phyloP scores from a whole-genome alignment of 1,140 invertebrate genomes.

The Bombus huntii region DNA sequence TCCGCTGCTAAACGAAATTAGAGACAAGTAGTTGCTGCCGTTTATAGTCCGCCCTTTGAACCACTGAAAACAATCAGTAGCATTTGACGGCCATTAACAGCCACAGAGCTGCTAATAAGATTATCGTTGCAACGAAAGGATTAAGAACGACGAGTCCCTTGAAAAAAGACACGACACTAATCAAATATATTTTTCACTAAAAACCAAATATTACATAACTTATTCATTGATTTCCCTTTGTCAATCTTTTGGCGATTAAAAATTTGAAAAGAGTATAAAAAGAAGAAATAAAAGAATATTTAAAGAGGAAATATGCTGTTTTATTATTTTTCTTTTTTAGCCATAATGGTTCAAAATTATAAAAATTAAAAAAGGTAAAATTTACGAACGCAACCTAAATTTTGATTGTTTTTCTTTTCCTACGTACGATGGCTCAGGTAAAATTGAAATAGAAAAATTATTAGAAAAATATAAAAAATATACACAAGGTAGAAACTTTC shows the following conservation, averaged over 20 bases:
- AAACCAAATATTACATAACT: not conserved
- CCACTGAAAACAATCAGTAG: not conserved
- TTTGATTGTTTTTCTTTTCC: not conserved
- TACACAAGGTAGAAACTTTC: not conserved
- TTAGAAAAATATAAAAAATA: not conserved
- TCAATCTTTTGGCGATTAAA: not conserved
- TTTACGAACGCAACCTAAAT: not conserved
- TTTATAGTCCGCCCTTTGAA: constrained; percentile 33
- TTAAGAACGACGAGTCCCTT: not conserved
- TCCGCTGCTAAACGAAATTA: constrained; percentile 36
- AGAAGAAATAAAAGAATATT: not conserved
- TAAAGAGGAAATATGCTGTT: not conserved
- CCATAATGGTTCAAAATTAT: not conserved
- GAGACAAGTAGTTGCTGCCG: constrained; percentile 43
- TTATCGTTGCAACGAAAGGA: constrained; percentile 13
- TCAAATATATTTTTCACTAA: not conserved
- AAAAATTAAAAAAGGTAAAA: not conserved
- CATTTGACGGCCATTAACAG: constrained; percentile 6
- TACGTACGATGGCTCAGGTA: not conserved
- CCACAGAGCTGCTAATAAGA: not conserved
- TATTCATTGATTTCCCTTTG: not conserved
- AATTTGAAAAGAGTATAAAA: not conserved
- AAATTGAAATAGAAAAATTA: not conserved
- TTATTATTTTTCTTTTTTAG: not conserved
- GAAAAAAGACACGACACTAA: not conserved